Conservation (phyloP, 2,888 invertebrate species). For the Cancer borealis region DNA sequence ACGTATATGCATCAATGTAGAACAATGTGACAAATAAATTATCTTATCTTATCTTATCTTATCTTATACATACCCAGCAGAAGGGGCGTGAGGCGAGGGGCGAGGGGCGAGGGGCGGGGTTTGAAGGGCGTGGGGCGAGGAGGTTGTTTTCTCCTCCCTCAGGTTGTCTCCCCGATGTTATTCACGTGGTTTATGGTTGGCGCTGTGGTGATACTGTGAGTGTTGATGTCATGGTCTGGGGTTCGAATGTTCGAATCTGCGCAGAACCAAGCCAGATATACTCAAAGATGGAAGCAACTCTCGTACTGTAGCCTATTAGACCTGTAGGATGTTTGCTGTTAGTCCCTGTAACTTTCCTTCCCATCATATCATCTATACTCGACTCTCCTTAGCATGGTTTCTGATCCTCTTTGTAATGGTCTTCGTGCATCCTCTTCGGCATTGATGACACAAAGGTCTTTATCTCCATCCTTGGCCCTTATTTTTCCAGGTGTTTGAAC, state of each 20-base stretch:
- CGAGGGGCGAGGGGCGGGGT: background rate
- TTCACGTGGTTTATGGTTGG: conserved; percentile 8
- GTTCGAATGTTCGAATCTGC: background rate
- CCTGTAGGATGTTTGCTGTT: background rate
- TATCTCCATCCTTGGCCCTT: background rate
- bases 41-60: too few relatives aligned
- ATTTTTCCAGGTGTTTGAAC: background rate
- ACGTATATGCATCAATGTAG: too few relatives aligned
- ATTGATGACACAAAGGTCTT: too few relatives aligned
- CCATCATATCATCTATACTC: background rate
- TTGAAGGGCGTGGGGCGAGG: background rate
- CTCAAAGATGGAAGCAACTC: background rate
- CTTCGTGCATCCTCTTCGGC: too few relatives aligned
- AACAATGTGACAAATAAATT: too few relatives aligned
- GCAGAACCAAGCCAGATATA: background rate
- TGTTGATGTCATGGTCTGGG: background rate
- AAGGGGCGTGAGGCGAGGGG: background rate
- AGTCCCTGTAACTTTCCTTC: background rate
- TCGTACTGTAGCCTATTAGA: background rate
- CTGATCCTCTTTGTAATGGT: too few relatives aligned
- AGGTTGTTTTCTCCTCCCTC: background rate
- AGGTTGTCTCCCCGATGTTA: background rate
- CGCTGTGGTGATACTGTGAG: background rate
- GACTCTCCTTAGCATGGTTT: background rate
- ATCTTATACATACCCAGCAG: too few relatives aligned